phyloP scores from a whole-genome alignment of 1,140 invertebrate genomes.

The Ooceraea biroi region DNA sequence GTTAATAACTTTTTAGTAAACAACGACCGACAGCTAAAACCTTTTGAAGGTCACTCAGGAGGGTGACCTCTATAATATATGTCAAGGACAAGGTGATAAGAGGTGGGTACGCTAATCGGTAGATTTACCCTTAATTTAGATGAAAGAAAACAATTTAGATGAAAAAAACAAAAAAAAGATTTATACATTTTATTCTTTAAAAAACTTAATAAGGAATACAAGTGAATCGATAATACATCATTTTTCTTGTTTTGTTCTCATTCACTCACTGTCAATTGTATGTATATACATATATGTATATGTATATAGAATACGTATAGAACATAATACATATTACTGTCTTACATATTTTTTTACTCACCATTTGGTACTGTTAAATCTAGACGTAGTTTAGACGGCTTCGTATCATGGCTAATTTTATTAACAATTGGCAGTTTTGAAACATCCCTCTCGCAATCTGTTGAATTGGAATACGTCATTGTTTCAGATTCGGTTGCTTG shows the following conservation, averaged over 20 bases:
- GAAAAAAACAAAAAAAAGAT: neutral
- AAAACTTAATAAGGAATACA: neutral
- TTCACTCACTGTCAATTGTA: neutral
- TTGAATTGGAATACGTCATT: conserved; percentile 80
- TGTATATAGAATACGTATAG: too few relatives aligned
- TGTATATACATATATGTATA: too few relatives aligned
- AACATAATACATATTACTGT: neutral
- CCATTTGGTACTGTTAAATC: conserved; percentile 81
- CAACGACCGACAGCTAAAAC: too few relatives aligned
- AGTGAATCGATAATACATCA: neutral
- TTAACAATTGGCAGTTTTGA: conserved; percentile 74
- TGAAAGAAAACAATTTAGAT: too few relatives aligned
- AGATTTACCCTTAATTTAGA: too few relatives aligned
- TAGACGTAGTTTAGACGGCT: conserved; percentile 66
- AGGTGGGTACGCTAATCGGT: too few relatives aligned
- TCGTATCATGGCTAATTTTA: conserved; percentile 73
- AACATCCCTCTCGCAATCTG: conserved; percentile 81
- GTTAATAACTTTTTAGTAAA: too few relatives aligned
- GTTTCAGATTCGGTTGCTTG: conserved; percentile 81
- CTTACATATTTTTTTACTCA: conserved; percentile 61
- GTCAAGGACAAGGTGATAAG: too few relatives aligned
- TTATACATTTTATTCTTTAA: neutral
- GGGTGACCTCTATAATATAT: too few relatives aligned
- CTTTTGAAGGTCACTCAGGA: too few relatives aligned
- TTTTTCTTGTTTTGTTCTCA: neutral